Percentiles rank a stretch among this genome's conserved stretches.
These are phyloP conservation scores for Trididemnum clinides DNA, from an alignment of 23 tunicate species.

Conservation along the genomic window DNA sequence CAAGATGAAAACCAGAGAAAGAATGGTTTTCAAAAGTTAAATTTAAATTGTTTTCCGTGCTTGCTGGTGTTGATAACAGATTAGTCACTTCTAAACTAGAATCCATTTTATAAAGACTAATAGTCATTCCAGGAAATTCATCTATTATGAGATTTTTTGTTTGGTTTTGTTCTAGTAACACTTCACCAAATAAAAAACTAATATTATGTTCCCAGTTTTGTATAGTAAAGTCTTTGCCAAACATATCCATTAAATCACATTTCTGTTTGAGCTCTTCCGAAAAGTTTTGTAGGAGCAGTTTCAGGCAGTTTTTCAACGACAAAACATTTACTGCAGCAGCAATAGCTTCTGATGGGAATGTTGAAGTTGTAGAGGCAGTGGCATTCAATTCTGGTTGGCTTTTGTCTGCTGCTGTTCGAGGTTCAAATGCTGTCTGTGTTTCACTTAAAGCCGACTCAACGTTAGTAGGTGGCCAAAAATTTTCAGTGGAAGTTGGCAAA, in stretches of 20 bases:
- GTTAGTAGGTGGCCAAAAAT: too few relatives aligned
- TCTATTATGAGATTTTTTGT: neutral
- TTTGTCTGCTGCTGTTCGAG: too few relatives aligned
- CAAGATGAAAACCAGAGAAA: neutral
- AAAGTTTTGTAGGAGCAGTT: neutral
- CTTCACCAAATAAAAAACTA: neutral
- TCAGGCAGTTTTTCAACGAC: neutral
- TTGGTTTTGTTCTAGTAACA: neutral
- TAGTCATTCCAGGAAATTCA: neutral
- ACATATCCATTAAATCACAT: neutral
- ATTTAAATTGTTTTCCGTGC: neutral
- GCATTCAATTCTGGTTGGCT: too few relatives aligned
- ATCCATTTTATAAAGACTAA: neutral
- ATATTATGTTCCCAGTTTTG: constrained; percentile 4
- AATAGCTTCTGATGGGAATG: neutral
- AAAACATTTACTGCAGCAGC: neutral
- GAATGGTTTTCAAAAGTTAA: neutral
- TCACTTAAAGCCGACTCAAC: too few relatives aligned
- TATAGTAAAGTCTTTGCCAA: neutral
- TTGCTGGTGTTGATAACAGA: neutral
- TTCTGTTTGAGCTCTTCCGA: neutral
- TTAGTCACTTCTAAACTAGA: neutral
- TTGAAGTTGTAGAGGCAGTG: neutral
- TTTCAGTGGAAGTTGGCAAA: too few relatives aligned
- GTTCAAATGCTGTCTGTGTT: too few relatives aligned